Evolutionary conservation across 2,797 vertebrate species (phyloP).

Genomic region (Tachyglossus aculeatus): DNA sequence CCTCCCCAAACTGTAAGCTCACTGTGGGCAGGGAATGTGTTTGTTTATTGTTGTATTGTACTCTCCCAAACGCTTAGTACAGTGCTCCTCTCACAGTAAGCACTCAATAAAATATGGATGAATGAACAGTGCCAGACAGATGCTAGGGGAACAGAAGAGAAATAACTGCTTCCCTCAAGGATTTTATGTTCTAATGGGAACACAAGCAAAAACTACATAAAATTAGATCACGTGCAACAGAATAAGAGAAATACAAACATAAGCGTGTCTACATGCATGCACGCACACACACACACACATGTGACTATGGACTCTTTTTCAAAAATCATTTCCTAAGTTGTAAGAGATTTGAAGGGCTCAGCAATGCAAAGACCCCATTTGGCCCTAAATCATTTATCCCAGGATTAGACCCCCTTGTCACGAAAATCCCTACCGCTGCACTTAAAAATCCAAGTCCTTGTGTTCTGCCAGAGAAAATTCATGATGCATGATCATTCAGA

Average conservation of each 20-base stretch:
- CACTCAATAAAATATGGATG: too few relatives aligned
- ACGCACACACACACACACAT: too few relatives aligned
- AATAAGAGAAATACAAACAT: too few relatives aligned
- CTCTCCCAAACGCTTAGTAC: too few relatives aligned
- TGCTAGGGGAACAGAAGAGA: not conserved
- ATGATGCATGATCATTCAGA: slow-evolving; percentile 60
- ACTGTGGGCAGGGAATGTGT: too few relatives aligned
- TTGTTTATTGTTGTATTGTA: too few relatives aligned
- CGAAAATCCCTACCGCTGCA: slow-evolving; percentile 26
- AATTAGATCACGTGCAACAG: too few relatives aligned
- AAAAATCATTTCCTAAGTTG: not conserved
- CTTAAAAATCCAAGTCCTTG: slow-evolving; percentile 61
- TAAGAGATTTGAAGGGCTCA: not conserved
- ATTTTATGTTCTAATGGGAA: not conserved
- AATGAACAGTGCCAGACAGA: too few relatives aligned
- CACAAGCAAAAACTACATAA: not conserved
- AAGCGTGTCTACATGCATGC: too few relatives aligned
- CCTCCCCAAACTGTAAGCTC: too few relatives aligned
- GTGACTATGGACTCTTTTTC: too few relatives aligned
- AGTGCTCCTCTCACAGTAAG: too few relatives aligned
- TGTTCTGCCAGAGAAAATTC: slow-evolving; percentile 50
- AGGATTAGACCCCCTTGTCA: slow-evolving; percentile 17
- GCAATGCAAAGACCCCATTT: not conserved
- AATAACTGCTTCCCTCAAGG: not conserved
- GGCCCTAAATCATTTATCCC: not conserved